Base-by-base conservation (phyloP, 2,888 invertebrate genomes). In the Buathra laborator region DNA sequence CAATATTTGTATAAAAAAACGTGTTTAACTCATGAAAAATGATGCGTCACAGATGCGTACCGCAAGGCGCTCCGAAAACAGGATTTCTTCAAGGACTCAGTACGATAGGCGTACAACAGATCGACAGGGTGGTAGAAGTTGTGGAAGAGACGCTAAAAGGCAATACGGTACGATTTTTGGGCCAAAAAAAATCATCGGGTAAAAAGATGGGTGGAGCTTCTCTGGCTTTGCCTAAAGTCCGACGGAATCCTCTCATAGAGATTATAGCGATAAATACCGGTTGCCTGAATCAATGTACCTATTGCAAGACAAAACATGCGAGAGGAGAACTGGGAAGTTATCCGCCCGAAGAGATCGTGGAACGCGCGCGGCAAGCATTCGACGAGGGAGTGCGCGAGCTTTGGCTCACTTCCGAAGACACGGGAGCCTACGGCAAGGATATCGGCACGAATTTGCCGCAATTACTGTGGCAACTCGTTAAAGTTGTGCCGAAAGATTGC, bases 261-360 rank as follows among this genome's bases (percentile, higher is more conserved):
- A 99, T 99, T 79, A 99, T 99, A 83, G 97, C 99, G 0, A 98
- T 99, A 67, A 99, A 98, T 93, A 98, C 99, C 0, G 99, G 99
- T 0, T 99, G 99, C 90, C 94, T 99, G 2, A 99, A 99, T 94
- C 98, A 99, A 91, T 99, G 99, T 93, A 99, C 99, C 0, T 99
- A 99, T 92, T 99, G 99, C 93, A 99, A 99, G 94, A 99, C 99
- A 0, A 99, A 99, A 92, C 99, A 99, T 93, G 99, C 99, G 0
- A 94, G 99, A 71, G 99, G 99, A 0, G 98, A 99, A 92, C 94
- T 99, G n/a, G 99, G 98, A 0, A 99, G 99, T 92, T 99, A 99
- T 93, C 96, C 96, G 0, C 97, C 98, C 0, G 97, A 97, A 68
- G 98, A 99, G 93, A 98, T 99, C 64, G 96, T 99, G 0, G 96